Conservation (phyloP, 2,113 vertebrate genomes). For the Danio rerio region GRCz12tu NC_133197.1:20392001-20392500, state of each 20-base stretch:
- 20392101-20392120: slow-evolving; percentile 72
- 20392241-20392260: slow-evolving; percentile 75
- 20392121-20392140: slow-evolving; percentile 70
- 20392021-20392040: not conserved
- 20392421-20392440: slow-evolving; percentile 10
- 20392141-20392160: slow-evolving; percentile 74
- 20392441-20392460: not conserved
- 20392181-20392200: slow-evolving; percentile 76
- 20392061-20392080: slow-evolving; percentile 45
- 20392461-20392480: slow-evolving; percentile 8
- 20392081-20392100: slow-evolving; percentile 3
- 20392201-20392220: slow-evolving; percentile 67
- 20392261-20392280: slow-evolving; percentile 67
- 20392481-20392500: not conserved
- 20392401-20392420: not conserved
- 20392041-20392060: slow-evolving; percentile 41
- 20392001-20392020: not conserved
- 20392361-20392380: slow-evolving; percentile 13
- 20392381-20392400: slow-evolving; percentile 22
- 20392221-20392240: slow-evolving; percentile 73
- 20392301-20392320: slow-evolving; percentile 35
- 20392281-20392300: slow-evolving; percentile 65
- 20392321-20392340: not conserved
- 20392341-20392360: slow-evolving; percentile 1
- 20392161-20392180: slow-evolving; percentile 77